Conservation (phyloP, 2,888 invertebrate species). For the Andricus quercusramuli region DNA sequence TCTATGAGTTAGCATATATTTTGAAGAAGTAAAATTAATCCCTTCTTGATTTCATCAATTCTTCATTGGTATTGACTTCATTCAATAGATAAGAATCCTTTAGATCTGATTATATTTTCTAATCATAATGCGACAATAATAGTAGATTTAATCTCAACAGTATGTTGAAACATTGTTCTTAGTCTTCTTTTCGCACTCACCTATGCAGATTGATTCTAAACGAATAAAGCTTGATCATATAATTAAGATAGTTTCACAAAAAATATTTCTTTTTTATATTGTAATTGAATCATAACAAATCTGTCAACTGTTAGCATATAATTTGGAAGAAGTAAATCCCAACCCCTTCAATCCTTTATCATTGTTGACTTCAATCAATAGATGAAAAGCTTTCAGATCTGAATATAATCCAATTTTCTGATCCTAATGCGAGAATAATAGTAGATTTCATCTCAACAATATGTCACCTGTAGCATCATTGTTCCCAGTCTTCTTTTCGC, state of each 20-base stretch:
- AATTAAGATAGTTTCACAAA: no score
- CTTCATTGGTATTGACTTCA: not conserved
- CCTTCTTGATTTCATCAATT: not conserved
- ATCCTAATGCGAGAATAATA: not conserved
- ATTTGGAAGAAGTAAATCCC: not conserved
- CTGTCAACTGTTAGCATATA: no score
- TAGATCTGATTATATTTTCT: not conserved
- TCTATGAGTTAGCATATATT: no score
- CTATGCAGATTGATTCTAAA: not conserved
- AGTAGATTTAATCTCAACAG: not conserved
- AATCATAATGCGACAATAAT: not conserved
- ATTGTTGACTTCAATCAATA: not conserved
- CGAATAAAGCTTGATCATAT: no score
- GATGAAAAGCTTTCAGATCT: not conserved
- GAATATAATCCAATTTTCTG: constrained; percentile 30
- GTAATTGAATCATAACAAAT: no score
- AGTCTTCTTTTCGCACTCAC: constrained; percentile 1
- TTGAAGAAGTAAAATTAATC: not conserved
- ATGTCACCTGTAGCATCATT: constrained; percentile 18
- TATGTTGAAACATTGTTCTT: not conserved
- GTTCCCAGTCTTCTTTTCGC: constrained; percentile 9
- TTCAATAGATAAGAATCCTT: not conserved
- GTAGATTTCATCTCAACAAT: not conserved
- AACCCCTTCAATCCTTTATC: not conserved
- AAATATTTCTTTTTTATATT: no score